These are phyloP conservation scores for Callorhinus ursinus DNA, from an alignment of 2,113 vertebrate genomes.

Conservation along the genomic window DNA sequence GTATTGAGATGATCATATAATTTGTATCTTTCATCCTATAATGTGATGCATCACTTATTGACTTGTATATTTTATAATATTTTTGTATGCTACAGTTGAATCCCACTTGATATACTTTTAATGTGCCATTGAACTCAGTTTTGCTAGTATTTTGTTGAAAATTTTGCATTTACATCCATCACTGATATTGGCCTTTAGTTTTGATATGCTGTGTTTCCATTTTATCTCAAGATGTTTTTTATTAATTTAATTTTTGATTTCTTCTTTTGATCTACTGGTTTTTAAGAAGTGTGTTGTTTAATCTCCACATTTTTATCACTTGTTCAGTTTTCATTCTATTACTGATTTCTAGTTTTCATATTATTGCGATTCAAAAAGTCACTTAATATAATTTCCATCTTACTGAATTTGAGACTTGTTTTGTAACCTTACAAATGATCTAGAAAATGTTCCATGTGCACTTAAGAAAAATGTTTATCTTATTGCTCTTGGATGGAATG, in stretches of 20 bases:
- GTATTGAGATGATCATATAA: background rate
- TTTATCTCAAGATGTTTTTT: background rate
- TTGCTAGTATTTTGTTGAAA: background rate
- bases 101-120: background rate
- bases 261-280: background rate
- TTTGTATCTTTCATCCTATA: background rate
- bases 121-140: background rate
- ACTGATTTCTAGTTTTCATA: background rate
- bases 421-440: background rate
- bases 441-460: background rate
- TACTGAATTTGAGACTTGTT: background rate
- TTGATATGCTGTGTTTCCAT: no score
- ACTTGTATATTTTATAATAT: background rate
- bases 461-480: background rate
- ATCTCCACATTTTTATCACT: background rate
- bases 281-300: background rate
- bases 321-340: background rate
- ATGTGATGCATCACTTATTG: background rate
- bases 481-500: background rate
- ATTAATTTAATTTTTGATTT: background rate
- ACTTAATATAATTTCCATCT: background rate
- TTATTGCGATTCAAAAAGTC: background rate
- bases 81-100: background rate
- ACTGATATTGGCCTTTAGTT: background rate
- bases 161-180: background rate